Base-by-base conservation (phyloP, 2,888 invertebrate species). In the Biston betularia region DNA sequence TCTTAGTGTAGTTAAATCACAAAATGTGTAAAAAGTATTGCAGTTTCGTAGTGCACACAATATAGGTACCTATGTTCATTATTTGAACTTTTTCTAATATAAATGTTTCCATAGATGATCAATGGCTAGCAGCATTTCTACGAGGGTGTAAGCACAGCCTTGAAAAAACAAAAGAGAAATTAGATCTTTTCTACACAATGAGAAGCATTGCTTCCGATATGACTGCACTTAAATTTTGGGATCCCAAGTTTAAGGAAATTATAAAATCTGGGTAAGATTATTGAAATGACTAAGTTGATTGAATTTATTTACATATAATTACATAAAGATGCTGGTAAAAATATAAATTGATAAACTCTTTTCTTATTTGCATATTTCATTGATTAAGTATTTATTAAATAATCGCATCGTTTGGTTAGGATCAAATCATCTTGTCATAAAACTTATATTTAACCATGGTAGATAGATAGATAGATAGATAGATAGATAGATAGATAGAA, bases 71-170 rank as follows among this genome's bases (percentile, higher is more conserved):
- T 24, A 24, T 24, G 3, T 24, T 24, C 3, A 24, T 24, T 24
- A 3, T 44, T 11, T 44, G 11, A 11, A 14, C 45, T 14, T 8
- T 12, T 45, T 45, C 5, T 46, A 12, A 11, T 10, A 46, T 56
- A 58, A 48, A 48, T 60, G 42, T 46, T 38, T 24, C 79, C 79
- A 34, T 76, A 94, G 95, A 95, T 81, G 95, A 95, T 71, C 95
- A 95, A 79, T 95, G 94, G 87, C 76, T 96, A 53, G 85, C 94
- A 5, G 86, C 94, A 4, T 96, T 95, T 80, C 79, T 96, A 49
- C 89, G 96, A 52, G 95, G 95, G 35, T 95, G 95, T 75, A 96
- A 96, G 81, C 95, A 93, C 78, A 95, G 95, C 69, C 74, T 95
- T 71, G 95, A 96, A 74, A 86, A 91, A 58, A 88, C 94, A 0